phyloP scores from a whole-genome alignment of 2,797 vertebrate species.

The Xerus rutilus region DNA sequence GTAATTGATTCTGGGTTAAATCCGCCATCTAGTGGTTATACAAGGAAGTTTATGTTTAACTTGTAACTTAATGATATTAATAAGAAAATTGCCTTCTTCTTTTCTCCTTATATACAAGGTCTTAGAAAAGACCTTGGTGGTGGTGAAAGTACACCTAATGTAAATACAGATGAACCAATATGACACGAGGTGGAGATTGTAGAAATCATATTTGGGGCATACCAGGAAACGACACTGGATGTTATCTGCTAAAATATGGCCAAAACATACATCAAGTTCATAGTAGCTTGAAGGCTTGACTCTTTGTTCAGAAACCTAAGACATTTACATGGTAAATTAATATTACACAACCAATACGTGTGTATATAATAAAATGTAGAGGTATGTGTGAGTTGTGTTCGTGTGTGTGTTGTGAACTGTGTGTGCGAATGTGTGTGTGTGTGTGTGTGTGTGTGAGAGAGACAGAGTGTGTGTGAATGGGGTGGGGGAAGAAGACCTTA shows the following conservation, averaged over 20 bases:
- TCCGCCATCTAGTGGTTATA: slow-evolving; percentile 69
- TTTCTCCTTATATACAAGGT: not conserved
- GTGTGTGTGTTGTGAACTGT: too few relatives aligned
- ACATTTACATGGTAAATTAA: not conserved
- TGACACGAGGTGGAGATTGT: not conserved
- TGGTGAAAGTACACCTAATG: not conserved
- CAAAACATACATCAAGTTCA: not conserved
- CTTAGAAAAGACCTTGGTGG: not conserved
- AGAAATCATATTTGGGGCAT: not conserved
- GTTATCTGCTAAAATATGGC: not conserved
- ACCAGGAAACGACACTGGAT: not conserved
- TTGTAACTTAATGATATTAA: not conserved
- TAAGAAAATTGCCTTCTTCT: not conserved
- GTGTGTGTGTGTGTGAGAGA: too few relatives aligned
- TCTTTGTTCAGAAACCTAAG: not conserved
- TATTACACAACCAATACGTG: not conserved
- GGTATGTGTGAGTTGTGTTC: too few relatives aligned
- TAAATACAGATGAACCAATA: not conserved
- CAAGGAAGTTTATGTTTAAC: slow-evolving; percentile 30
- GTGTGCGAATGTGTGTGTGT: not conserved
- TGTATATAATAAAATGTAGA: not conserved
- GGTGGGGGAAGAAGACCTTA: not conserved
- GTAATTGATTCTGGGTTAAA: slow-evolving; percentile 53
- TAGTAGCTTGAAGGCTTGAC: not conserved
- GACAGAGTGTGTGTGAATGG: too few relatives aligned